phyloP scores from a whole-genome alignment of 1,140 invertebrate species.

The Drosophila tropicalis region DNA sequence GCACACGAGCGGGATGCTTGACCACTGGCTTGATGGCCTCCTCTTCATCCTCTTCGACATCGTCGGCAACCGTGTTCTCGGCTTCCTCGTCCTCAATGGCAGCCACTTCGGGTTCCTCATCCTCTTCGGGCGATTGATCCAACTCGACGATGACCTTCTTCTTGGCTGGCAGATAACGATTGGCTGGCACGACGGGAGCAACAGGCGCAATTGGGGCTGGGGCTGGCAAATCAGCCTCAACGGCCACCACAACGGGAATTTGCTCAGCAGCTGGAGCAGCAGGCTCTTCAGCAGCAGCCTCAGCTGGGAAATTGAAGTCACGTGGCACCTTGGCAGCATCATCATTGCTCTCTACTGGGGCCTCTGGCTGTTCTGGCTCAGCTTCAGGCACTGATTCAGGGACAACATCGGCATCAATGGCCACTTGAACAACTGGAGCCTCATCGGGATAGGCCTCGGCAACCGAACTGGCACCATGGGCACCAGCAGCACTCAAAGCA shows the following conservation, averaged over 20 bases:
- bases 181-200: constrained; percentile 64
- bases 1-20: constrained; percentile 58
- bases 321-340: constrained; percentile 76
- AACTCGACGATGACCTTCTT: constrained; percentile 82
- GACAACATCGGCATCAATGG: constrained; percentile 41
- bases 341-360: constrained; percentile 43
- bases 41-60: constrained; percentile 67
- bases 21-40: constrained; percentile 60
- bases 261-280: constrained; percentile 22
- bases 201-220: constrained; percentile 68
- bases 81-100: constrained; percentile 63
- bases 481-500: constrained; percentile 63
- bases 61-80: constrained; percentile 57
- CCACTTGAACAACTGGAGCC: constrained; percentile 62
- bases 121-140: constrained; percentile 78
- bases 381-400: constrained; percentile 32
- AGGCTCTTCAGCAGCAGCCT: constrained; percentile 41
- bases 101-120: constrained; percentile 79
- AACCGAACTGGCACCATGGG: constrained; percentile 68
- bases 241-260: constrained; percentile 42
- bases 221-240: constrained; percentile 67
- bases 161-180: constrained; percentile 74
- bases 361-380: constrained; percentile 27
- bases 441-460: constrained; percentile 79
- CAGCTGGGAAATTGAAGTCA: constrained; percentile 68